Evolutionary conservation across 2,113 vertebrate species (phyloP).

Genomic region (Pica pica): DNA sequence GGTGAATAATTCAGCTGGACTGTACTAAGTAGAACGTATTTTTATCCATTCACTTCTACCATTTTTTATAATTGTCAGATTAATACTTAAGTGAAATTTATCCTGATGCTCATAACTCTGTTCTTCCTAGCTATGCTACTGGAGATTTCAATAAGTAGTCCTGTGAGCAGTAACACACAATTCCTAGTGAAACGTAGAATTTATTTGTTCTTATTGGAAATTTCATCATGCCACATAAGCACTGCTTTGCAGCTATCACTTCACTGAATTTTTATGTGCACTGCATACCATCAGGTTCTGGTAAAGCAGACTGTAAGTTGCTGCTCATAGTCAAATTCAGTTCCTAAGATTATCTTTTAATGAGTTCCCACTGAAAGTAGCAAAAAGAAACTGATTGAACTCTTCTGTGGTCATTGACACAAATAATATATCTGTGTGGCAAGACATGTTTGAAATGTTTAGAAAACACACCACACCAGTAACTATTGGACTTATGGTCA

Average conservation of each 20-base stretch:
- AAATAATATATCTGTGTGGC: neutral
- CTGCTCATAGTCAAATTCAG: slow-evolving; percentile 17
- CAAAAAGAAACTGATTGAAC: neutral
- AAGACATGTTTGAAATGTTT: slow-evolving; percentile 38
- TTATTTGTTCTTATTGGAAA: slow-evolving; percentile 33
- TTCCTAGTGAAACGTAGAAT: neutral
- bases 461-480: slow-evolving; percentile 29
- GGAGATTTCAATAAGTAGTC: slow-evolving; percentile 28
- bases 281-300: slow-evolving; percentile 30
- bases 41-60: slow-evolving; percentile 60
- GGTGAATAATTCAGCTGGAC: slow-evolving; percentile 73
- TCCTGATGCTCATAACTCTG: slow-evolving; percentile 27
- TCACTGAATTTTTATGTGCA: slow-evolving; percentile 44
- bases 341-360: slow-evolving; percentile 8
- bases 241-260: slow-evolving; percentile 59
- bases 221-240: slow-evolving; percentile 38
- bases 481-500: slow-evolving; percentile 40
- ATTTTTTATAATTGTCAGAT: slow-evolving; percentile 60
- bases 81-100: slow-evolving; percentile 40
- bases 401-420: neutral
- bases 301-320: slow-evolving; percentile 49
- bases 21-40: slow-evolving; percentile 68
- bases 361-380: slow-evolving; percentile 38
- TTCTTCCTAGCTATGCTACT: slow-evolving; percentile 23
- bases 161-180: slow-evolving; percentile 53